Conservation (phyloP, 2,888 invertebrate genomes). For the Cephonodes hylas region DNA sequence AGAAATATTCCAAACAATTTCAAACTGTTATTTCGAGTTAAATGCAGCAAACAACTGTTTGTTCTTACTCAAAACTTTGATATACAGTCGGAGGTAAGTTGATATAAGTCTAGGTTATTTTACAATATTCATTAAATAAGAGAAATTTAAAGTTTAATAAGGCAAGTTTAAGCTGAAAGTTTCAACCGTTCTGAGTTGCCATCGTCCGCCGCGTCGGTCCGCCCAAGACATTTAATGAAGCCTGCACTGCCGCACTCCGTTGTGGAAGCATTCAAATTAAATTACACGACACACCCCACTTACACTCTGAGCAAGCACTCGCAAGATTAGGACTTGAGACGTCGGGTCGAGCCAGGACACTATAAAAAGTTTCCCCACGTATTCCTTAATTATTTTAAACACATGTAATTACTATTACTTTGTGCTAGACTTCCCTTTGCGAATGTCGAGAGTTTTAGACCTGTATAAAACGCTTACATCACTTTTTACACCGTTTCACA, state of each 20-base stretch:
- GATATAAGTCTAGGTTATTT: background rate
- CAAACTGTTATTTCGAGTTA: background rate
- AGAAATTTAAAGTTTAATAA: conserved; percentile 12
- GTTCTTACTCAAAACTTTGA: background rate
- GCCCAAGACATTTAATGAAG: conserved; percentile 29
- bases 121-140: conserved; percentile 8
- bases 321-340: conserved; percentile 32
- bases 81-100: background rate
- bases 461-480: background rate
- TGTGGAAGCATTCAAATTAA: conserved; percentile 42
- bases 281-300: conserved; percentile 37
- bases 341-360: background rate
- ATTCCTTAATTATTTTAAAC: conserved; percentile 5
- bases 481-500: background rate
- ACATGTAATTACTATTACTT: background rate
- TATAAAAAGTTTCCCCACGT: conserved; percentile 8
- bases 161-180: conserved; percentile 7
- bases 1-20: background rate
- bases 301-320: conserved; percentile 35
- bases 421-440: background rate
- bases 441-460: background rate
- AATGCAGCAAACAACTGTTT: background rate
- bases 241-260: conserved; percentile 30
- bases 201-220: conserved; percentile 16
- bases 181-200: conserved; percentile 11